These are phyloP conservation scores for Phrynosoma platyrhinos DNA, from an alignment of 2,113 vertebrate species.

Conservation along the genomic window DNA sequence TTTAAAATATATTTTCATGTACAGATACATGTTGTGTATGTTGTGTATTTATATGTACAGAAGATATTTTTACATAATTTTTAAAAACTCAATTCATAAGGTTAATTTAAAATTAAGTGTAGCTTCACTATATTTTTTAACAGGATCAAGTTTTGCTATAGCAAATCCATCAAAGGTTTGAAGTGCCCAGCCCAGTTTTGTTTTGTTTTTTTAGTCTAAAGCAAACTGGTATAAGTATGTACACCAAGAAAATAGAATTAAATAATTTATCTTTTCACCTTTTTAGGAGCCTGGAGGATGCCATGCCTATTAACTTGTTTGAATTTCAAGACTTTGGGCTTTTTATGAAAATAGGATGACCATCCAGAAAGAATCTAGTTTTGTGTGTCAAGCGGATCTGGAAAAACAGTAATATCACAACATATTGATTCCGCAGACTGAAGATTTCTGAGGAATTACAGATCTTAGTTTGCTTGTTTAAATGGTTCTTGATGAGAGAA, in stretches of 20 bases:
- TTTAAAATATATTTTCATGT: no score
- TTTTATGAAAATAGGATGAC: conserved; percentile 55
- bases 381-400: conserved; percentile 66
- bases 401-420: conserved; percentile 63
- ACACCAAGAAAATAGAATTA: conserved; percentile 12
- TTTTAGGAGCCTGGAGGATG: conserved; percentile 68
- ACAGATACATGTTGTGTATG: no score
- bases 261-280: conserved; percentile 48
- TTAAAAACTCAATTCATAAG: no score
- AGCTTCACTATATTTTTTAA: no score
- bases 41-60: no score
- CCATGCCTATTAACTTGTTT: conserved; percentile 54
- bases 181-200: no score
- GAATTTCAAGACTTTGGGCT: conserved; percentile 41
- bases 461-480: conserved; percentile 62
- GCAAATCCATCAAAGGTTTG: no score
- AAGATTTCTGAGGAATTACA: conserved; percentile 80
- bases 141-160: no score
- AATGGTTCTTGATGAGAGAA: conserved; percentile 75
- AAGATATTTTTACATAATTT: no score
- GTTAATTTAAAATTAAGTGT: no score
- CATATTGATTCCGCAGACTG: conserved; percentile 57
- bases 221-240: conserved; percentile 30
- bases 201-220: conserved; percentile 20
- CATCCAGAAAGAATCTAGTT: conserved; percentile 65